A percentile compares a stretch with the other conserved stretches of the same genome.
phyloP scores from a whole-genome alignment of 1,140 invertebrate species.

The Alviniconcha marisindica region DNA sequence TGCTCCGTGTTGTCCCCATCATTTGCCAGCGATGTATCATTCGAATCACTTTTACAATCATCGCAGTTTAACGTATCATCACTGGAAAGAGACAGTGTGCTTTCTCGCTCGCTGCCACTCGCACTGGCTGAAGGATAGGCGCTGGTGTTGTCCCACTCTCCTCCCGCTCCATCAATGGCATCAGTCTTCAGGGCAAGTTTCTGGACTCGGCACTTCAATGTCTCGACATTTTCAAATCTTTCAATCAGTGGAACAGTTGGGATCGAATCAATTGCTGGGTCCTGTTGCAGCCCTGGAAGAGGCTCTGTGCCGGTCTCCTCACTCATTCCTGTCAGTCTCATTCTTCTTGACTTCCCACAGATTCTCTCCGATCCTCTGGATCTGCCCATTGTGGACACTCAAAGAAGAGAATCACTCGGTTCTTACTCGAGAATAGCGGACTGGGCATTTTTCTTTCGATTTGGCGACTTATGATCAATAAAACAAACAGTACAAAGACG shows the following conservation, averaged over 20 bases:
- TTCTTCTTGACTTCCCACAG: conserved; percentile 31
- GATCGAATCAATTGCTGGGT: neutral
- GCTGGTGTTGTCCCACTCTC: neutral
- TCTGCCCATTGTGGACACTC: conserved; percentile 47
- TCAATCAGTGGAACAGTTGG: conserved; percentile 36
- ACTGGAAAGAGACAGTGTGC: conserved; percentile 37
- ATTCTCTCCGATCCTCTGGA: neutral
- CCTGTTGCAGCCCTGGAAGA: conserved; percentile 28
- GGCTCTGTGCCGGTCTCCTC: conserved; percentile 32
- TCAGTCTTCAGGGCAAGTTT: conserved; percentile 14
- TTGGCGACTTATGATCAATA: neutral
- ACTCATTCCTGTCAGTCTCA: conserved; percentile 44
- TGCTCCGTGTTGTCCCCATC: conserved; percentile 19
- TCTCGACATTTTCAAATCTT: conserved; percentile 43
- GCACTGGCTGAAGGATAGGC: neutral
- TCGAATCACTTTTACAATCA: conserved; percentile 27
- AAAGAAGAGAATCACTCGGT: conserved; percentile 21
- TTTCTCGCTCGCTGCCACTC: conserved; percentile 16
- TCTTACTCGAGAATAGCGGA: neutral
- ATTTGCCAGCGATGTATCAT: neutral
- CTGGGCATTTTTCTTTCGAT: conserved; percentile 19
- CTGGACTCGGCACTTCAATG: conserved; percentile 40
- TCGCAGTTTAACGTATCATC: conserved; percentile 43
- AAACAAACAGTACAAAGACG: neutral
- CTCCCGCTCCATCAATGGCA: neutral